These are phyloP conservation scores for Bombus soroeensis DNA, from an alignment of 1,140 invertebrate species.

Conservation along the genomic window DNA sequence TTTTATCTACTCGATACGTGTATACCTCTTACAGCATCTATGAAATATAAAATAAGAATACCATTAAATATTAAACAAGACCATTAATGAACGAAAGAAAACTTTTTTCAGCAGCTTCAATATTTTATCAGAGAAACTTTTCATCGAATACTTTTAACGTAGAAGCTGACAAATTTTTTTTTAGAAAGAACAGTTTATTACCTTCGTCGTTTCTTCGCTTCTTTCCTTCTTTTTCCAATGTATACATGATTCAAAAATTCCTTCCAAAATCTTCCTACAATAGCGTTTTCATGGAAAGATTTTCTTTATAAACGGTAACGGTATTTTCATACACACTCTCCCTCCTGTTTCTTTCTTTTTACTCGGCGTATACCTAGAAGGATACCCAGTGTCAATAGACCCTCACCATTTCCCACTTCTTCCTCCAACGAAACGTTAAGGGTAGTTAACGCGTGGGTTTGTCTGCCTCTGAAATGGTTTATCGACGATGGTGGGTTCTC, in stretches of 20 bases:
- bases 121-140: not conserved
- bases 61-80: not conserved
- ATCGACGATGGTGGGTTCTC: not conserved
- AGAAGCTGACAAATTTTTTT: not conserved
- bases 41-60: not conserved
- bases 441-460: not conserved
- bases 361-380: not conserved
- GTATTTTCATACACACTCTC: not conserved
- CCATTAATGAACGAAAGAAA: not conserved
- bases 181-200: not conserved
- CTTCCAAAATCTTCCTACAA: not conserved
- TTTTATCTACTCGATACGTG: not conserved
- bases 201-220: too few relatives aligned
- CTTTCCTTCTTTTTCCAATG: not conserved
- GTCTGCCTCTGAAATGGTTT: not conserved
- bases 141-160: not conserved
- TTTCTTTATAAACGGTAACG: not conserved
- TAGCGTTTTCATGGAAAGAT: not conserved
- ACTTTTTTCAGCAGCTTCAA: too few relatives aligned
- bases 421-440: not conserved
- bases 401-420: not conserved
- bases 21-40: not conserved
- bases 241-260: too few relatives aligned
- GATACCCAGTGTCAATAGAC: slow-evolving; percentile 17
- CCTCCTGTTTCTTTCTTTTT: not conserved